Evolutionary conservation across 2,797 vertebrate genomes (phyloP).

Genomic region (Mus caroli): DNA sequence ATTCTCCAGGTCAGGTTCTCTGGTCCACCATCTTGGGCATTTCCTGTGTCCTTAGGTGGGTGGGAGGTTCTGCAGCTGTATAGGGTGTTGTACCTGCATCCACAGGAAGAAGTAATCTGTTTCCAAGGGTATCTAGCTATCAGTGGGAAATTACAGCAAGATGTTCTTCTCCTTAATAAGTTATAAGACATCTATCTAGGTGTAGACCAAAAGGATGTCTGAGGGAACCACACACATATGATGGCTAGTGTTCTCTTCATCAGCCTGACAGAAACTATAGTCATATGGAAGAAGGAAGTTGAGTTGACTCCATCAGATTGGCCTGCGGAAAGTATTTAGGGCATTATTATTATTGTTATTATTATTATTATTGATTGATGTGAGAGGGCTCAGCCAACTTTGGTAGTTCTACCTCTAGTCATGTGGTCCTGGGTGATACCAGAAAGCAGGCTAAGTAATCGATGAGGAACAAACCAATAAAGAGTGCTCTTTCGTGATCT

Average conservation of each 20-base stretch:
- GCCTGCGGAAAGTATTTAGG: neutral
- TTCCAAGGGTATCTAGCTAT: neutral
- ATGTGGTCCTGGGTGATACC: neutral
- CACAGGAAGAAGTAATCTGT: neutral
- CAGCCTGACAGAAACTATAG: neutral
- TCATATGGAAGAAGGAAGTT: neutral
- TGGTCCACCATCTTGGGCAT: neutral
- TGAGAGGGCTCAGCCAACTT: neutral
- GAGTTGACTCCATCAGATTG: neutral
- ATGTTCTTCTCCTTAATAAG: neutral
- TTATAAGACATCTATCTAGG: neutral
- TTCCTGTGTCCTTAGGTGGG: neutral
- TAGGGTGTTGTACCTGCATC: neutral
- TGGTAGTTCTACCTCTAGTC: neutral
- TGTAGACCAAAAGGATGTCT: neutral
- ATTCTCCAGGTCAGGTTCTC: too few species aligned
- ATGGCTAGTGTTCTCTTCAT: neutral
- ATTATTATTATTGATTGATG: neutral
- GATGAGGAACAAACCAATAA: neutral
- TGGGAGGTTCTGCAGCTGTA: accelerated
- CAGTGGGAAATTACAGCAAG: neutral
- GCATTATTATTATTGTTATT: too few species aligned
- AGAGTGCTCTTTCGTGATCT: neutral
- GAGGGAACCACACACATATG: neutral
- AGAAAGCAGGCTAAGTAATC: neutral